A percentile compares a stretch with the other conserved stretches of the same genome.
Conservation (phyloP, 2,888 invertebrate genomes). For the Lagria hirta region DNA sequence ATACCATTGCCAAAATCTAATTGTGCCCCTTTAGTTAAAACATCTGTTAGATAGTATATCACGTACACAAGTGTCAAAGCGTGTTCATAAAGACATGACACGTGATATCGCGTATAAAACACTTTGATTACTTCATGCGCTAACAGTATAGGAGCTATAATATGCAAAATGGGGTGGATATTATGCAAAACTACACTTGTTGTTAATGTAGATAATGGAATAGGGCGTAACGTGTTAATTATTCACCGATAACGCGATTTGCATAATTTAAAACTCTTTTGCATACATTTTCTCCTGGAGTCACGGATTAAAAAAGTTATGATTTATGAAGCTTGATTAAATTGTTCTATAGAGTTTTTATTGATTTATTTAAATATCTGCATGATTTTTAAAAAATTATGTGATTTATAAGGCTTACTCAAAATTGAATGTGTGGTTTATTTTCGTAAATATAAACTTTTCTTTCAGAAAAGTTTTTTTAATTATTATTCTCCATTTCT, state of each 20-base stretch:
- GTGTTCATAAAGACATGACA: conserved; percentile 41
- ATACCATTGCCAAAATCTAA: too few species aligned
- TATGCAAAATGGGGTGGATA: conserved; percentile 19
- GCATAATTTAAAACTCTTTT: conserved; percentile 34
- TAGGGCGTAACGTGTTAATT: conserved; percentile 50
- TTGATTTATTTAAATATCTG: too few species aligned
- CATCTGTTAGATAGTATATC: conserved; percentile 40
- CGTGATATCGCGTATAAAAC: conserved; percentile 35
- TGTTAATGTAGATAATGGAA: conserved; percentile 46
- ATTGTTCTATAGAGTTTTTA: too few species aligned
- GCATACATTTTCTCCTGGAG: conserved; percentile 17
- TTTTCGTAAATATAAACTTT: too few species aligned
- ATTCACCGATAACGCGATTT: conserved; percentile 43
- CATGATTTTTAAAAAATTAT: too few species aligned
- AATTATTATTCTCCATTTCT: too few species aligned
- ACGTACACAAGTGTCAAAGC: conserved; percentile 42
- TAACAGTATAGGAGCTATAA: conserved; percentile 12
- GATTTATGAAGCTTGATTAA: too few species aligned
- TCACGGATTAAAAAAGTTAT: conserved; percentile 16
- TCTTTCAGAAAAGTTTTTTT: too few species aligned
- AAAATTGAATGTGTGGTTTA: too few species aligned
- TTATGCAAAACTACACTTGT: conserved; percentile 46
- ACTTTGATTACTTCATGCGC: conserved; percentile 10
- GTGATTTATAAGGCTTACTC: too few species aligned
- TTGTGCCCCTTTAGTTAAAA: conserved; percentile 19